These are phyloP conservation scores for Thamnophis elegans DNA, from an alignment of 2,797 vertebrate species.

Conservation along the genomic window DNA sequence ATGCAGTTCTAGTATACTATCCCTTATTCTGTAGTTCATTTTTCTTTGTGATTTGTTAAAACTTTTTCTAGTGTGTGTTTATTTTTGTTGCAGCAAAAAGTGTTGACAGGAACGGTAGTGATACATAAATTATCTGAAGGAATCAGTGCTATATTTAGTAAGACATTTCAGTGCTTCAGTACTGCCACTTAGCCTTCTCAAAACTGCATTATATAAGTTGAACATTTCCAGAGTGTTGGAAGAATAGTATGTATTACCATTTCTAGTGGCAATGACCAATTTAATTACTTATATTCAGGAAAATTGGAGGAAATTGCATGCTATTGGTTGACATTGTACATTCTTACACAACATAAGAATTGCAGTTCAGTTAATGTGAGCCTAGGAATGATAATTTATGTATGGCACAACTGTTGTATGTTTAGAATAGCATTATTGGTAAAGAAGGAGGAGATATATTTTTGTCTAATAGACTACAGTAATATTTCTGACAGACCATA, in stretches of 20 bases:
- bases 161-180: not conserved
- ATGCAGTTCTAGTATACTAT: not conserved
- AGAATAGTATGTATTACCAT: not conserved
- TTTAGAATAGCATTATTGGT: not conserved
- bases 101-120: conserved; percentile 12
- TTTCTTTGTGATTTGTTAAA: not conserved
- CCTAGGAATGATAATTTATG: not conserved
- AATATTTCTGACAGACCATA: not conserved
- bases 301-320: not conserved
- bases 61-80: not conserved
- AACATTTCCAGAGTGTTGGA: not conserved
- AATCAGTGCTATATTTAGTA: conserved; percentile 18
- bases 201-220: not conserved
- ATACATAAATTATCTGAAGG: conserved; percentile 13
- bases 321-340: not conserved
- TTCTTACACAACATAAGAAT: not conserved
- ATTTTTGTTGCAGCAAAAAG: not conserved
- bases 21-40: not conserved
- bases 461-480: no score
- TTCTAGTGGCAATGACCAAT: not conserved
- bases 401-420: not conserved
- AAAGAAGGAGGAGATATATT: no score
- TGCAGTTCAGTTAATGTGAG: not conserved
- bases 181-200: not conserved
- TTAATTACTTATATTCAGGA: not conserved